These are phyloP conservation scores for Piezodorus guildinii DNA, from an alignment of 1,140 invertebrate genomes.

Conservation along the genomic window DNA sequence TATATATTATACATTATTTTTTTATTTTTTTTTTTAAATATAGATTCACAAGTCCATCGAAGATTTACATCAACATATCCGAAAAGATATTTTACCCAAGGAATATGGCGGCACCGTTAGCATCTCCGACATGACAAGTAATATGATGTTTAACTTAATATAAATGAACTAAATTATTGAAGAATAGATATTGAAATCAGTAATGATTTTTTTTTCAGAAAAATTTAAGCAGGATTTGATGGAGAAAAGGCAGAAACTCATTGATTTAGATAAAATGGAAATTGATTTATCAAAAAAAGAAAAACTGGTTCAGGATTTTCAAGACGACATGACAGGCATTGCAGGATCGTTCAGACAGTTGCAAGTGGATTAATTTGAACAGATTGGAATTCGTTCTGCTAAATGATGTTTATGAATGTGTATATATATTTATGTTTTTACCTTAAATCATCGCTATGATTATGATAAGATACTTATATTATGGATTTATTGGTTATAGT, in stretches of 20 bases:
- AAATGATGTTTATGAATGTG: too few relatives aligned
- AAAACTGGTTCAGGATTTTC: constrained; percentile 29
- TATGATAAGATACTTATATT: neutral
- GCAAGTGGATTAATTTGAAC: constrained; percentile 30
- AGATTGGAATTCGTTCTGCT: constrained; percentile 1
- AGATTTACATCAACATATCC: constrained; percentile 53
- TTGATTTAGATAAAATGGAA: constrained; percentile 35
- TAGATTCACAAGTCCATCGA: constrained; percentile 59
- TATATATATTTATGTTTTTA: neutral
- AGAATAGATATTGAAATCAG: neutral
- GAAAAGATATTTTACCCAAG: constrained; percentile 63
- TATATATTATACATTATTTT: too few relatives aligned
- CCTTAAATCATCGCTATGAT: neutral
- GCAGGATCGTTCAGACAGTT: constrained; percentile 32
- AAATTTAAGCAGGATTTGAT: constrained; percentile 34
- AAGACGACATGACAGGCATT: constrained; percentile 29
- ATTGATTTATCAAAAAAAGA: constrained; percentile 31
- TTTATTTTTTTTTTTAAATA: too few relatives aligned
- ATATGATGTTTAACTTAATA: neutral
- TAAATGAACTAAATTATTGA: neutral
- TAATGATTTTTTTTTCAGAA: constrained; percentile 29
- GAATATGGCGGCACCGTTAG: constrained; percentile 74
- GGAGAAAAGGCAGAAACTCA: constrained; percentile 30
- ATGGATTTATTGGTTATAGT: neutral
- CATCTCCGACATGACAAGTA: constrained; percentile 58